A percentile compares a stretch with the other conserved stretches of the same genome.
These are phyloP conservation scores for Drosophila pseudotalamancana DNA, from an alignment of 2,888 invertebrate species.

Conservation along the genomic window DNA sequence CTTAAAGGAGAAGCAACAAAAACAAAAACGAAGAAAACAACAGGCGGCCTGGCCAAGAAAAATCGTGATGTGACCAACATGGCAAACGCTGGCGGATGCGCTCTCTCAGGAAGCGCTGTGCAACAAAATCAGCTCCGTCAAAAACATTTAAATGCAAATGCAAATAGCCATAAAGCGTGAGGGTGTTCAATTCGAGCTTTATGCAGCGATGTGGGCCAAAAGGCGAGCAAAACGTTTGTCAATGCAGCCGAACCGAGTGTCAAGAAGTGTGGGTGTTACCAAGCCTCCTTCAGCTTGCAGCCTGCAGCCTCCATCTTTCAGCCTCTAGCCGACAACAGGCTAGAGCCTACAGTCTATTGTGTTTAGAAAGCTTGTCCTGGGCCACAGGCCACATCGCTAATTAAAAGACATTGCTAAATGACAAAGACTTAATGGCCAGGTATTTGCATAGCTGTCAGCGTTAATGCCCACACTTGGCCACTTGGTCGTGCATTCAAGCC, in stretches of 20 bases:
- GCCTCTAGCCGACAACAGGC: not conserved
- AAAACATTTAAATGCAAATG: slow-evolving; percentile 78
- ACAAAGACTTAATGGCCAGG: slow-evolving; percentile 75
- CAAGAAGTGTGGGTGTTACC: slow-evolving; percentile 63
- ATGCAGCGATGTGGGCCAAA: slow-evolving; percentile 78
- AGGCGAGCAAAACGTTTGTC: slow-evolving; percentile 71
- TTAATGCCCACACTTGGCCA: slow-evolving; percentile 76
- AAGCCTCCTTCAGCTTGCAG: not conserved
- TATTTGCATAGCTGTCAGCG: slow-evolving; percentile 78
- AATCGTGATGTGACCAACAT: slow-evolving; percentile 56
- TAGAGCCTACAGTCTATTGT: slow-evolving; percentile 32
- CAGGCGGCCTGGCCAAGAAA: slow-evolving; percentile 46
- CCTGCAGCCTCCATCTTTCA: not conserved
- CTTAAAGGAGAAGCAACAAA: slow-evolving; percentile 13
- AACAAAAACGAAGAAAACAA: slow-evolving; percentile 29
- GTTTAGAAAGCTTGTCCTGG: slow-evolving; percentile 52
- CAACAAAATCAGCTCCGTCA: slow-evolving; percentile 43
- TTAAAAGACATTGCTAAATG: slow-evolving; percentile 78
- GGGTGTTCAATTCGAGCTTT: slow-evolving; percentile 77
- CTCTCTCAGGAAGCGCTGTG: slow-evolving; percentile 49
- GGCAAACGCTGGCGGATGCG: slow-evolving; percentile 40
- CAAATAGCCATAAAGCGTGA: slow-evolving; percentile 77
- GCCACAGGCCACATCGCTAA: slow-evolving; percentile 57
- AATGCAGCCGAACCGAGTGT: slow-evolving; percentile 54
- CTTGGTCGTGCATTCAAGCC: slow-evolving; percentile 39